phyloP scores from a whole-genome alignment of 2,888 invertebrate species.

The Drosophila robusta region DNA sequence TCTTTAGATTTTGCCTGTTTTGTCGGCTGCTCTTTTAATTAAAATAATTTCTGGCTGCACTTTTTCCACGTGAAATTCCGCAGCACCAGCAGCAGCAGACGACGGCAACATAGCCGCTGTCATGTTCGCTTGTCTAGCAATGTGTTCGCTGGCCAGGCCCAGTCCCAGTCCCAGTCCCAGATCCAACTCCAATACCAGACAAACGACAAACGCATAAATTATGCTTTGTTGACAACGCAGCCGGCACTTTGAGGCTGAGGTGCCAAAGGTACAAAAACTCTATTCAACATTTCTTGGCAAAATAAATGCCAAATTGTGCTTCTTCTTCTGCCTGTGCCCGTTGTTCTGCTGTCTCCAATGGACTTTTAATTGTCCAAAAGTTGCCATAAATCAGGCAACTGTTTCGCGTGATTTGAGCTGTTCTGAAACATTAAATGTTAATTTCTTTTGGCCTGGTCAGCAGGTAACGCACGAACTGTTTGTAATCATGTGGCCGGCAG shows the following conservation, averaged over 20 bases:
- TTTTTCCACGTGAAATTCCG: conserved; percentile 78
- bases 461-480: conserved; percentile 54
- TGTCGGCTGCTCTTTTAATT: conserved; percentile 58
- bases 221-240: conserved; percentile 71
- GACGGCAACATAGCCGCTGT: conserved; percentile 69
- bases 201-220: conserved; percentile 69
- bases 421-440: conserved; percentile 69
- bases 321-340: neutral
- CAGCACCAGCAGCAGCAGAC: conserved; percentile 30
- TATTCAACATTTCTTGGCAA: conserved; percentile 65
- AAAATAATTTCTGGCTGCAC: conserved; percentile 72
- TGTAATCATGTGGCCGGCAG: conserved; percentile 45
- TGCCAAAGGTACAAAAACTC: conserved; percentile 65
- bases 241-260: conserved; percentile 49
- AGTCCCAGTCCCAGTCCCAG: conserved; percentile 5
- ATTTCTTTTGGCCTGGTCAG: conserved; percentile 54
- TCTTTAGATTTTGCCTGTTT: conserved; percentile 3
- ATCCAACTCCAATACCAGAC: conserved; percentile 48
- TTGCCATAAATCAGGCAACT: conserved; percentile 63
- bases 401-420: conserved; percentile 64
- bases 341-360: conserved; percentile 41
- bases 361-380: conserved; percentile 68
- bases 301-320: conserved; percentile 27
- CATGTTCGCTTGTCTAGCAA: conserved; percentile 75
- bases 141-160: conserved; percentile 54